Evolutionary conservation across 2,888 invertebrate genomes (phyloP).

Genomic region (Synergus laeviventris): DNA sequence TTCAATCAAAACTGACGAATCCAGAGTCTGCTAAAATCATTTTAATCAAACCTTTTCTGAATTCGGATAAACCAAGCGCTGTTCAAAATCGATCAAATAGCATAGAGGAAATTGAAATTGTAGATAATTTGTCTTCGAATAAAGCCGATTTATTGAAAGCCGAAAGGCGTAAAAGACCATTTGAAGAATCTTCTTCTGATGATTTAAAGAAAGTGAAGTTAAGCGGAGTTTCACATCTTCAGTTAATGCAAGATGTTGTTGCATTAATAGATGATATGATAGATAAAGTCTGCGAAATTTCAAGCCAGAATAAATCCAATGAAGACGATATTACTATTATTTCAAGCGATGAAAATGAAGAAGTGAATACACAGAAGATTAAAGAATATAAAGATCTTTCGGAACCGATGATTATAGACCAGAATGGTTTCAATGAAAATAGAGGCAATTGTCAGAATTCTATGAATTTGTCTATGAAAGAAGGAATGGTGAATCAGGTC

Average conservation of each 20-base stretch:
- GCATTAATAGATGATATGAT: conserved; percentile 72
- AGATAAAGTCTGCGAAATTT: conserved; percentile 70
- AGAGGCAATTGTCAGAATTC: conserved; percentile 60
- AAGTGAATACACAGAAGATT: conserved; percentile 51
- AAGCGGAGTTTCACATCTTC: conserved; percentile 66
- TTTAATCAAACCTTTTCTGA: background rate
- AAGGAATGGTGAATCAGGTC: conserved; percentile 71
- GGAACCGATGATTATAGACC: background rate
- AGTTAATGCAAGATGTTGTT: conserved; percentile 73
- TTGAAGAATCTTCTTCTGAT: conserved; percentile 56
- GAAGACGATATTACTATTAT: conserved; percentile 65
- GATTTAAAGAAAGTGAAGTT: conserved; percentile 65
- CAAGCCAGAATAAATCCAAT: conserved; percentile 47
- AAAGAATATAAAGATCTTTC: conserved; percentile 8
- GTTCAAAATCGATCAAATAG: conserved; percentile 61
- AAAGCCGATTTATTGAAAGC: conserved; percentile 18
- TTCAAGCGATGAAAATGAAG: conserved; percentile 69
- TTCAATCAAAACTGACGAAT: conserved; percentile 74
- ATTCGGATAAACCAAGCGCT: conserved; percentile 52
- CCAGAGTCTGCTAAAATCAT: conserved; percentile 45
- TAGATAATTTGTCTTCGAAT: conserved; percentile 51
- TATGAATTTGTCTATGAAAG: conserved; percentile 77
- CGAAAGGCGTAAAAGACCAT: conserved; percentile 63
- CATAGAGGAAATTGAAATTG: conserved; percentile 63
- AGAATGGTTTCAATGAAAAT: background rate